Evolutionary conservation across 30 jellyfish, hydroid and myxozoan genomes (phyloP).

Genomic region (Turritopsis dohrnii): DNA sequence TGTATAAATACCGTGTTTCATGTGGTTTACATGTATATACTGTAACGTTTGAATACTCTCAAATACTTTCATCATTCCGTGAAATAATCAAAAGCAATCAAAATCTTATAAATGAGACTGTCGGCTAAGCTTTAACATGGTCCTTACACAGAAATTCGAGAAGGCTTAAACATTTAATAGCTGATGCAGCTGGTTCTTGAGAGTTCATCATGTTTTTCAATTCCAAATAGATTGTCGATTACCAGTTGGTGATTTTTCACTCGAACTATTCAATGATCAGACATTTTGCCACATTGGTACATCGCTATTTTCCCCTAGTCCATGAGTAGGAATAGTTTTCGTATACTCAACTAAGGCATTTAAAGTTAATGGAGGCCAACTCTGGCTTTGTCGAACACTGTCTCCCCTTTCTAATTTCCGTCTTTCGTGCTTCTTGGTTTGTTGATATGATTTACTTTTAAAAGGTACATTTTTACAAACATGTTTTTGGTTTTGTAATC

Average conservation of each 20-base stretch:
- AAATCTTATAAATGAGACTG: too few species aligned
- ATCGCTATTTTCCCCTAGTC: not conserved
- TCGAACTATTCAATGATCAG: not conserved
- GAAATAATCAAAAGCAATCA: too few species aligned
- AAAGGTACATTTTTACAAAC: not conserved
- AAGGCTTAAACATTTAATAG: too few species aligned
- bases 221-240: not conserved
- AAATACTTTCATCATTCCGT: too few species aligned
- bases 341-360: not conserved
- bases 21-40: too few species aligned
- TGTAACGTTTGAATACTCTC: too few species aligned
- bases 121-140: too few species aligned
- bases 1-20: too few species aligned
- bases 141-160: too few species aligned
- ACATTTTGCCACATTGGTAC: not conserved
- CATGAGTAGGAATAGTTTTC: not conserved
- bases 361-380: not conserved
- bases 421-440: not conserved
- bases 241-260: not conserved
- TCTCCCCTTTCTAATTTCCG: not conserved
- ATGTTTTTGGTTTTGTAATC: not conserved
- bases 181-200: too few species aligned
- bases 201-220: not conserved
- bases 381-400: not conserved
- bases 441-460: not conserved